Percentiles rank a stretch among this genome's conserved stretches.
These are phyloP conservation scores for Psylliodes chrysocephalus DNA, from an alignment of 2,888 invertebrate genomes.

Conservation along the genomic window DNA sequence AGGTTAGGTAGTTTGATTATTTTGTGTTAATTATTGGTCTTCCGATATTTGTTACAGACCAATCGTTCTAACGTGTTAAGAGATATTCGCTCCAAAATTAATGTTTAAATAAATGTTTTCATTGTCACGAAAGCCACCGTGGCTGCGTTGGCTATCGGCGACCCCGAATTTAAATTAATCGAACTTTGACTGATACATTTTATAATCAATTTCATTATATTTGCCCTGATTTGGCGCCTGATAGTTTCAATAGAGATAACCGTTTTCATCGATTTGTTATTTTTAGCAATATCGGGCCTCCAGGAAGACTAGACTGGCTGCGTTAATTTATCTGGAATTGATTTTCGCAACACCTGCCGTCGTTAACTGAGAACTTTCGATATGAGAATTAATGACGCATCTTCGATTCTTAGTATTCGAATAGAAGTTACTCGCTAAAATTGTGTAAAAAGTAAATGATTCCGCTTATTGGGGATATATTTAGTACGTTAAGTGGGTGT, in stretches of 20 bases:
- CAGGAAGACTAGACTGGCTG: background rate
- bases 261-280: constrained; percentile 34
- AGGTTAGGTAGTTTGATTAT: too few species aligned
- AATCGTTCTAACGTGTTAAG: too few species aligned
- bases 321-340: constrained; percentile 23
- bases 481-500: too few species aligned
- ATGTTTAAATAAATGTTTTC: too few species aligned
- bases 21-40: too few species aligned
- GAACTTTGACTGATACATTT: background rate
- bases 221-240: constrained; percentile 23
- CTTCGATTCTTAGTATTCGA: constrained; percentile 1
- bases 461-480: background rate
- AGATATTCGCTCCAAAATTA: too few species aligned
- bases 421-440: background rate
- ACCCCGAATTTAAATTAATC: too few species aligned
- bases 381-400: background rate
- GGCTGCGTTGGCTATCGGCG: too few species aligned
- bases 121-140: too few species aligned
- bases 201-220: constrained; percentile 4
- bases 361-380: background rate
- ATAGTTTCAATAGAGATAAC: constrained; percentile 25
- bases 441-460: background rate
- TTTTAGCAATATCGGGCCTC: constrained; percentile 30
- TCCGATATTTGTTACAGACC: too few species aligned
- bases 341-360: constrained; percentile 17